These are phyloP conservation scores for Diplazon laetatorius DNA, from an alignment of 2,888 invertebrate genomes.

Conservation along the genomic window DNA sequence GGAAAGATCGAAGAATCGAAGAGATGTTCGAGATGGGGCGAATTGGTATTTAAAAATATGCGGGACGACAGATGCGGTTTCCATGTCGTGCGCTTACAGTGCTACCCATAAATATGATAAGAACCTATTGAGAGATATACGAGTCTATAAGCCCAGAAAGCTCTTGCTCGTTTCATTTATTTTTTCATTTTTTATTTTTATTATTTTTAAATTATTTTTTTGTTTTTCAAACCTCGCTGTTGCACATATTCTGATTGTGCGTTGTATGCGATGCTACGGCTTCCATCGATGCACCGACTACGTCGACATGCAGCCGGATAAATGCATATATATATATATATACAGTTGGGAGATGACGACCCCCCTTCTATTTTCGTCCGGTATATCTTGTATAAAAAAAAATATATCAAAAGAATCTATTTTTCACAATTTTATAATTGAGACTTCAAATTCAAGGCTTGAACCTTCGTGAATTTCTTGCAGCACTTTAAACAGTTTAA, in stretches of 20 bases:
- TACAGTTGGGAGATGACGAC: constrained; percentile 24
- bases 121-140: constrained; percentile 76
- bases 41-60: constrained; percentile 81
- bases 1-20: too few species aligned
- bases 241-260: neutral
- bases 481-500: too few species aligned
- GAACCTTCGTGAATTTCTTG: too few species aligned
- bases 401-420: constrained; percentile 12
- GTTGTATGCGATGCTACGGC: constrained; percentile 22
- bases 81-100: constrained; percentile 76
- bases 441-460: too few species aligned
- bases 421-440: too few species aligned
- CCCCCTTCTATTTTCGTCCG: constrained; percentile 28
- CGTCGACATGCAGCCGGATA: neutral
- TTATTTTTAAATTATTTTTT: constrained; percentile 38
- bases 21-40: constrained; percentile 44
- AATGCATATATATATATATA: too few species aligned
- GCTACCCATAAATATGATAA: constrained; percentile 80
- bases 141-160: constrained; percentile 68
- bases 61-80: constrained; percentile 77
- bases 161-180: constrained; percentile 46
- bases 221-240: neutral
- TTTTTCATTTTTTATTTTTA: neutral
- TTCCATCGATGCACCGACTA: constrained; percentile 31
- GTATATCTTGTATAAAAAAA: neutral